phyloP scores from a whole-genome alignment of 2,888 invertebrate genomes.

The Tethea ocularis region DNA sequence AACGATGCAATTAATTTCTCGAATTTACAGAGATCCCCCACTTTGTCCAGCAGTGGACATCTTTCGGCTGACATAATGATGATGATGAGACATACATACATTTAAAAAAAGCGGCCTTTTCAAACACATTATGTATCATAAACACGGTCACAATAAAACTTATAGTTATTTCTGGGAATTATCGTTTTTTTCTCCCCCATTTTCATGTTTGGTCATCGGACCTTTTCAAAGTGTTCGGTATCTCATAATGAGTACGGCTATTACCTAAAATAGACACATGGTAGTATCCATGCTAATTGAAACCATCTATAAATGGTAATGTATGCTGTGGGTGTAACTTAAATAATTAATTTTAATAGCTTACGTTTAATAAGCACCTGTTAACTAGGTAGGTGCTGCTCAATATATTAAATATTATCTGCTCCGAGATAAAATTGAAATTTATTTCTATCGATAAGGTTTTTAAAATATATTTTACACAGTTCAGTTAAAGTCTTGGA shows the following conservation, averaged over 20 bases:
- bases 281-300: neutral
- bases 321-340: neutral
- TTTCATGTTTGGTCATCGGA: neutral
- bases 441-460: neutral
- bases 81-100: too few species aligned
- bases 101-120: too few species aligned
- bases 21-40: too few species aligned
- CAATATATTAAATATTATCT: neutral
- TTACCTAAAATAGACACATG: neutral
- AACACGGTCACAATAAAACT: too few species aligned
- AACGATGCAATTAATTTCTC: too few species aligned
- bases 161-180: too few species aligned
- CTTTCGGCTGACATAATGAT: too few species aligned
- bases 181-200: too few species aligned
- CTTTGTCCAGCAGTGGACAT: too few species aligned
- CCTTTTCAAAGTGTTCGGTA: neutral
- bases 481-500: neutral
- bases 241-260: neutral
- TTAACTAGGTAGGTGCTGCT: neutral
- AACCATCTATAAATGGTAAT: conserved; percentile 1
- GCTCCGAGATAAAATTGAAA: neutral
- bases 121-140: too few species aligned
- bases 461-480: neutral
- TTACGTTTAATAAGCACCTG: neutral
- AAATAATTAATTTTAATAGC: neutral